phyloP scores from a whole-genome alignment of 2,797 vertebrate genomes.

The Nyctalus aviator region DNA sequence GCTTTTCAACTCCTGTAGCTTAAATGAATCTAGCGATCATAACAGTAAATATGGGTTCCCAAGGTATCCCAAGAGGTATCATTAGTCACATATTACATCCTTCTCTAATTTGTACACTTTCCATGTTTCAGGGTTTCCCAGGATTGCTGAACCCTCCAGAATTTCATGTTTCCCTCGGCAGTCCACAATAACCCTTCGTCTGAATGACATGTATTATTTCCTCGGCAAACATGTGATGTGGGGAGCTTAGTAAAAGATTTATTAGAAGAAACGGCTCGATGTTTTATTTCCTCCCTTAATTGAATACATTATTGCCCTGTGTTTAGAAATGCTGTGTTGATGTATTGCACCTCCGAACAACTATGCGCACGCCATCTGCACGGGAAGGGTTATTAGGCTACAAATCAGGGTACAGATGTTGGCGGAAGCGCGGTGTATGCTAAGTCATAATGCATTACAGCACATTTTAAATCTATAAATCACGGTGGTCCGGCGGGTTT shows the following conservation, averaged over 20 bases:
- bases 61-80: conserved; percentile 89
- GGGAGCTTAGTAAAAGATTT: conserved; percentile 88
- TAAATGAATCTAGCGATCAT: conserved; percentile 87
- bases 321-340: conserved; percentile 87
- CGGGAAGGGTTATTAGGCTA: conserved; percentile 84
- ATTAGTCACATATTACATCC: conserved; percentile 90
- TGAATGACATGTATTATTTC: conserved; percentile 90
- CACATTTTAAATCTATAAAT: conserved; percentile 83
- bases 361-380: conserved; percentile 81
- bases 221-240: conserved; percentile 86
- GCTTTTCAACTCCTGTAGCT: conserved; percentile 88
- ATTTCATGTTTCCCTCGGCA: conserved; percentile 89
- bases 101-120: conserved; percentile 90
- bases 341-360: conserved; percentile 85
- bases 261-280: conserved; percentile 85
- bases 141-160: conserved; percentile 89
- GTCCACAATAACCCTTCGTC: conserved; percentile 87
- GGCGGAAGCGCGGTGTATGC: conserved; percentile 78
- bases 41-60: conserved; percentile 87
- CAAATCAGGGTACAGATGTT: conserved; percentile 87
- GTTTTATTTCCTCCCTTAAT: conserved; percentile 88
- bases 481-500: conserved; percentile 65
- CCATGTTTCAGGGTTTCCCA: conserved; percentile 84
- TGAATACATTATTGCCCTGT: conserved; percentile 88
- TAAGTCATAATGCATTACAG: conserved; percentile 81